A percentile compares a stretch with the other conserved stretches of the same genome.
Evolutionary conservation across 2,113 vertebrate genomes (phyloP).

Genomic region (Anoura caudifer): DNA sequence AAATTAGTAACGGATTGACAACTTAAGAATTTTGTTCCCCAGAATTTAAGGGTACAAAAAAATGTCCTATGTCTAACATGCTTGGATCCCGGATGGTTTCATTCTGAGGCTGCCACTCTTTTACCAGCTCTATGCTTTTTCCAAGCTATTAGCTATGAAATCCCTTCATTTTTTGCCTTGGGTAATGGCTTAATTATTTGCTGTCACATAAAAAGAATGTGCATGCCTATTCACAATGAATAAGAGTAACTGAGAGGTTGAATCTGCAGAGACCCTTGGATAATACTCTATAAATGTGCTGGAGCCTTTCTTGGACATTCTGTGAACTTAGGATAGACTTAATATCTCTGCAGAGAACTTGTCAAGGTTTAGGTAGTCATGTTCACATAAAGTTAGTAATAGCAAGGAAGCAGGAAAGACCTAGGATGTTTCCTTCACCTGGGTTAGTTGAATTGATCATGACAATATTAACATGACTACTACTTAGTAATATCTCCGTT

Average conservation of each 20-base stretch:
- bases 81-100: not conserved
- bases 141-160: not conserved
- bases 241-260: not conserved
- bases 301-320: not conserved
- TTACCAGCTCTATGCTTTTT: not conserved
- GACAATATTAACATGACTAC: not conserved
- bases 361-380: not conserved
- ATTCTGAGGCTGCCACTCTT: not conserved
- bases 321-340: not conserved
- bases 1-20: not conserved
- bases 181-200: not conserved
- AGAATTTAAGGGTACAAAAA: not conserved
- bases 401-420: not conserved
- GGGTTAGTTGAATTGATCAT: not conserved
- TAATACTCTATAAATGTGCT: not conserved
- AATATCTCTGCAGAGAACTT: not conserved
- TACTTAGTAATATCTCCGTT: not conserved
- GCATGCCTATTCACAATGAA: not conserved
- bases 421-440: not conserved
- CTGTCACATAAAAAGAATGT: not conserved
- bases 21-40: slow-evolving; percentile 9
- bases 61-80: not conserved
- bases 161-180: not conserved
- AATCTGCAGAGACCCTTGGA: not conserved
- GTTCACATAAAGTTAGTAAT: not conserved